These are phyloP conservation scores for Caenorhabditis sp. DNA, from an alignment of 2,888 invertebrate species.

Conservation along the genomic window DNA sequence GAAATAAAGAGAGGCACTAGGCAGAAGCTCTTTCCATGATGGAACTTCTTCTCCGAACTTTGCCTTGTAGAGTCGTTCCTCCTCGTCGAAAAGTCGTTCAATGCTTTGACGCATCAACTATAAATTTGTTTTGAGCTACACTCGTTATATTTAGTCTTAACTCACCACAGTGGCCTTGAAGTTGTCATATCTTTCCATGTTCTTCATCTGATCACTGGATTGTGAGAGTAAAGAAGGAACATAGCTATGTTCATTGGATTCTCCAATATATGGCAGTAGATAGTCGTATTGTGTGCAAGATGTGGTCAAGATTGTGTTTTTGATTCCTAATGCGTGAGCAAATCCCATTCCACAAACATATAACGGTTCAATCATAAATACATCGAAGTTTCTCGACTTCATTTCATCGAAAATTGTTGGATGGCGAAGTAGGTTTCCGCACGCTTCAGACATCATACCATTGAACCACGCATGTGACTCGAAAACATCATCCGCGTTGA, in stretches of 20 bases:
- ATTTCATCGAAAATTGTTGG: constrained; percentile 9
- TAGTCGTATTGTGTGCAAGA: constrained; percentile 19
- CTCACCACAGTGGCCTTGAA: neutral
- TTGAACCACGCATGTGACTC: neutral
- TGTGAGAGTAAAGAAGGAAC: neutral
- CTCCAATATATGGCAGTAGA: constrained; percentile 14
- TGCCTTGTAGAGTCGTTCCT: constrained; percentile 7
- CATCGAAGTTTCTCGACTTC: constrained; percentile 12
- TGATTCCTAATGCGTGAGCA: constrained; percentile 15
- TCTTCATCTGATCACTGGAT: neutral
- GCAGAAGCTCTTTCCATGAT: constrained; percentile 23
- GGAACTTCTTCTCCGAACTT: constrained; percentile 11
- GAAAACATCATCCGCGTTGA: neutral
- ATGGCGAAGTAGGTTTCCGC: constrained; percentile 12
- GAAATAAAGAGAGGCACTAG: constrained; percentile 21
- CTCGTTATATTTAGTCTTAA: neutral
- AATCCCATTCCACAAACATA: constrained; percentile 16
- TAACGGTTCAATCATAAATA: constrained; percentile 14
- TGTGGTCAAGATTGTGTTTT: constrained; percentile 10
- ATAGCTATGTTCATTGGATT: constrained; percentile 20
- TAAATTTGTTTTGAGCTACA: neutral
- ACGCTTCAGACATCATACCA: constrained; percentile 1
- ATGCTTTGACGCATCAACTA: neutral
- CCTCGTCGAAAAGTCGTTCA: constrained; percentile 21
- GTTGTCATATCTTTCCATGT: neutral